Evolutionary conservation across 1,140 invertebrate genomes (phyloP), one percentile per base, ranked within the genome.

Genomic region (Drosophila sturtevanti): DNA sequence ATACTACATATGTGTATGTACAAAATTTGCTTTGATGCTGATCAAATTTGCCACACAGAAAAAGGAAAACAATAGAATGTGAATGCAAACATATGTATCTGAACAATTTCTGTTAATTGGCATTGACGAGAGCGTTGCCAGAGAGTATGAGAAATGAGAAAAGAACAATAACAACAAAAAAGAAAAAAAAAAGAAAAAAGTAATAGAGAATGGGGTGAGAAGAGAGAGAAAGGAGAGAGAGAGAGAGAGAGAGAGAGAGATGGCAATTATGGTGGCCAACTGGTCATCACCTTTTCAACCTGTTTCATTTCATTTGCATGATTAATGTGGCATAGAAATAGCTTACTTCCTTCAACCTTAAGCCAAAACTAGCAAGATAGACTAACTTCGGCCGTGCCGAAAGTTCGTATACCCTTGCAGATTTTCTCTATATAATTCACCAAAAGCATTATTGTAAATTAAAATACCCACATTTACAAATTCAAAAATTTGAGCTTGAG

Each of bases 61-160:
- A 38, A 48, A n/a, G n/a, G n/a, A 63, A 56, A 68, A 63, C 48
- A 56, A 68, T 18, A 63, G 38, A n/a, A 48, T 48, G 16, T 48
- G 38, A 52, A 71, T 54, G 24, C 11, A 66, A 21, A 59, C 38
- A 14, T 12, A 66, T 54, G 34, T 55, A 48, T 70, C 48, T 66
- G 38, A 60, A 58, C 62, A 54, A 70, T 65, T 64, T 62, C 22
- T 34, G 52, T 9, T 72, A 72, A 72, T 72, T 76, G 63, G 54
- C 63, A 68, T 63, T 63, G 54, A 65, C 27, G 56, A 7, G 2
- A 16, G 4, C 18, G 37, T 16, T 48, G 37, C 37, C 37, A n/a
- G 18, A 18, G 16, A 21, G 10, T 48, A 9, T 2, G 41, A 21
- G 41, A 21, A 48, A 48, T 21, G 9, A 48, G 41, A 48, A 48